phyloP scores from a whole-genome alignment of 2,888 invertebrate species.

The Clivina fossor region DNA sequence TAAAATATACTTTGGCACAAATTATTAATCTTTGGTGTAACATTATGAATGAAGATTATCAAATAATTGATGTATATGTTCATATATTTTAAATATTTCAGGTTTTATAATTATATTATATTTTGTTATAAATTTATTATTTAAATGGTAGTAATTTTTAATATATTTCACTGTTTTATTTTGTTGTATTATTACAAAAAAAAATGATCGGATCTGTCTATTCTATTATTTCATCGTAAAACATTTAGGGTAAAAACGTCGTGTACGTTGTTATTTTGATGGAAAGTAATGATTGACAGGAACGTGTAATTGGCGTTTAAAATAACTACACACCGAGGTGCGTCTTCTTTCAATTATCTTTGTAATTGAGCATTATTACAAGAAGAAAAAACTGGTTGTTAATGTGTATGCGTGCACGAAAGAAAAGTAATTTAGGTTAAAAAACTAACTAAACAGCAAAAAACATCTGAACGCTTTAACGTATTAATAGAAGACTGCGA shows the following conservation, averaged over 20 bases:
- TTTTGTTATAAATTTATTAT: too few relatives aligned
- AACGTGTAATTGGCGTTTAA: conserved; percentile 21
- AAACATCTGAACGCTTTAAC: conserved; percentile 8
- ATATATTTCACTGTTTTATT: too few relatives aligned
- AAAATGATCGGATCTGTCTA: too few relatives aligned
- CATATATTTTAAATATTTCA: too few relatives aligned
- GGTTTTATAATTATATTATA: too few relatives aligned
- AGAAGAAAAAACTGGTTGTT: conserved; percentile 9
- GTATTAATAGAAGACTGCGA: conserved; percentile 13
- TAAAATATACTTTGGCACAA: too few relatives aligned
- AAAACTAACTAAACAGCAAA: conserved; percentile 2
- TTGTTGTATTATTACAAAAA: too few relatives aligned
- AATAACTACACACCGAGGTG: conserved; percentile 28
- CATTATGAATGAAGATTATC: too few relatives aligned
- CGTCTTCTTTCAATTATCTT: conserved; percentile 31
- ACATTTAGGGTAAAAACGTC: conserved; percentile 16
- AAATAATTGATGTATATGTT: too few relatives aligned
- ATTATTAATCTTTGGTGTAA: too few relatives aligned
- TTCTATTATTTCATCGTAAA: too few relatives aligned
- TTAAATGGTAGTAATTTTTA: too few relatives aligned
- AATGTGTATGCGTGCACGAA: conserved; percentile 24
- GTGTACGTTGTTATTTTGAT: conserved; percentile 6
- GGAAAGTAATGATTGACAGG: conserved; percentile 26
- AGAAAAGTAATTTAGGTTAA: conserved; percentile 23
- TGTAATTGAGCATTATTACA: conserved; percentile 27